A percentile compares a stretch with the other conserved stretches of the same genome.
Conservation (phyloP, 2,888 invertebrate genomes). For the Drosophila meridiana region DNA sequence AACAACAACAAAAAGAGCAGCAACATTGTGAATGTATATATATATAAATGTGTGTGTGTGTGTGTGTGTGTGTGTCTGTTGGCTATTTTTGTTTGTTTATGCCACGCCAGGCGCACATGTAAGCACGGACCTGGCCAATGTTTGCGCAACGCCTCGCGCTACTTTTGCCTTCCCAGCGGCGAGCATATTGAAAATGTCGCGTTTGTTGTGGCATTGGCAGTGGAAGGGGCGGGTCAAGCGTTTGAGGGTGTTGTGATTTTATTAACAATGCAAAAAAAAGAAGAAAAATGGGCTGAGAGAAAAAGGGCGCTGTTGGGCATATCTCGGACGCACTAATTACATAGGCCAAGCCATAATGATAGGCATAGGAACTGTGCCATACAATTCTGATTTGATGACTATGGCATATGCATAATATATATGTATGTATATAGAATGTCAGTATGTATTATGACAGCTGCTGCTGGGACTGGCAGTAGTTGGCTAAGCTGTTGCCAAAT, state of each 20-base stretch:
- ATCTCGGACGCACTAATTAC: slow-evolving; percentile 40
- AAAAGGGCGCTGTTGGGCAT: slow-evolving; percentile 4
- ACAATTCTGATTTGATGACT: slow-evolving; percentile 15
- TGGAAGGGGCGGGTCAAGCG: background rate
- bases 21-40: slow-evolving; percentile 1
- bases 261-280: slow-evolving; percentile 38
- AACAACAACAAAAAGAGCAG: slow-evolving; percentile 11
- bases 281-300: slow-evolving; percentile 17
- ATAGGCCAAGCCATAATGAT: slow-evolving; percentile 30
- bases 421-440: background rate
- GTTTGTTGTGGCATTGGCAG: slow-evolving; percentile 24
- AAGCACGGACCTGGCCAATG: slow-evolving; percentile 53
- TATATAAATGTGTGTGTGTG: background rate
- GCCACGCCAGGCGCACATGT: slow-evolving; percentile 59
- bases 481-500: slow-evolving; percentile 34
- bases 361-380: slow-evolving; percentile 15
- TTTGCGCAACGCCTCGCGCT: slow-evolving; percentile 52
- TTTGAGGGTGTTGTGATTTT: slow-evolving; percentile 40
- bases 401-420: slow-evolving; percentile 6
- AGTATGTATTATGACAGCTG: slow-evolving; percentile 33
- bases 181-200: slow-evolving; percentile 62
- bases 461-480: slow-evolving; percentile 7
- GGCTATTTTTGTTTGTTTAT: slow-evolving; percentile 67
- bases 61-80: slow-evolving; percentile 26
- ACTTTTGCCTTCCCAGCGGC: slow-evolving; percentile 14